Conservation (phyloP, 2,113 vertebrate species). For the Benitochromis conjunctus region DNA sequence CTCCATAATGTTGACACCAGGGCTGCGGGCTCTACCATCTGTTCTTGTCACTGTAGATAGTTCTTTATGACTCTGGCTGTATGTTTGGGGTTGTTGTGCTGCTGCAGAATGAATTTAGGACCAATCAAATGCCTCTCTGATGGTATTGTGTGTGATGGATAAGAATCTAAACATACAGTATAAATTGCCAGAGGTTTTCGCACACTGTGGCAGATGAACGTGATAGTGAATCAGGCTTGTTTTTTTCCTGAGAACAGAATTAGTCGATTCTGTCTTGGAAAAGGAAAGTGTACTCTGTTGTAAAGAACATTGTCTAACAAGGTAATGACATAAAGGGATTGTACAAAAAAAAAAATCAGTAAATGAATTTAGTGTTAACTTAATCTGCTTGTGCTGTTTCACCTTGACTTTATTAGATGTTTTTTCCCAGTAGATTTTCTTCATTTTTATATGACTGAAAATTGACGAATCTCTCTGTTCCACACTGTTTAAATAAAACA, state of each 20-base stretch:
- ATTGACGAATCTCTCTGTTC: background rate
- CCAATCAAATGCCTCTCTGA: background rate
- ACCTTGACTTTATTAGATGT: background rate
- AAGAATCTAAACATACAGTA: background rate
- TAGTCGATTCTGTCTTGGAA: background rate
- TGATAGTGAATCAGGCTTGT: background rate
- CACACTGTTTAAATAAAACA: background rate
- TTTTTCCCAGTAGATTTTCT: background rate
- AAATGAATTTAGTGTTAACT: background rate
- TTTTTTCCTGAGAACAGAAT: background rate
- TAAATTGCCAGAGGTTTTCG: background rate
- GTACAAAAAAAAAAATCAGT: background rate
- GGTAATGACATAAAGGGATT: background rate
- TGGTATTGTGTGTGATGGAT: background rate
- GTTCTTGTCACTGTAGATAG: background rate
- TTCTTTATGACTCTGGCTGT: background rate
- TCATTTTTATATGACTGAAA: background rate
- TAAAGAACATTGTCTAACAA: background rate
- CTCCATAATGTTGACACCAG: background rate
- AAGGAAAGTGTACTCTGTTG: background rate
- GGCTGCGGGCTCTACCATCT: background rate
- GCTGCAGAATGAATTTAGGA: background rate
- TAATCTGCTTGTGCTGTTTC: background rate
- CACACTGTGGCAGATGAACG: background rate
- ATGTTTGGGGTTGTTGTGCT: background rate